Evolutionary conservation across 2,113 vertebrate genomes (phyloP).

Genomic region (Eublepharis macularius): DNA sequence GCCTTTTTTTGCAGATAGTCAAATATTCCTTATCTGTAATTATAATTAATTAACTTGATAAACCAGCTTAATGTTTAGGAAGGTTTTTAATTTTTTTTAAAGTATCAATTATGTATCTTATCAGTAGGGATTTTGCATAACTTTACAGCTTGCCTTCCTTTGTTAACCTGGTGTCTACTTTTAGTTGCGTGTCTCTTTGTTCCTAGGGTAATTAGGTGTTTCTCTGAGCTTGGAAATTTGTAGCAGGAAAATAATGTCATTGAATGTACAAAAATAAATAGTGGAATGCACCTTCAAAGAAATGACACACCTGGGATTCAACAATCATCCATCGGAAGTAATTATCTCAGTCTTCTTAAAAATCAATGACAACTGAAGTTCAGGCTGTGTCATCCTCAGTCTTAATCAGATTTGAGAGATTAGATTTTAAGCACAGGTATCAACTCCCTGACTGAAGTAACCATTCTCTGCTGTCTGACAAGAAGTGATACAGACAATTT

Average conservation of each 20-base stretch:
- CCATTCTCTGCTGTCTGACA: constrained; percentile 29
- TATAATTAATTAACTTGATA: background rate
- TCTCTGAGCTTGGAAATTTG: constrained; percentile 2
- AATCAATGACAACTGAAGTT: constrained; percentile 53
- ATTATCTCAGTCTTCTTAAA: constrained; percentile 52
- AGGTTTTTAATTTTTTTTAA: background rate
- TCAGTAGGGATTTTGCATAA: constrained; percentile 23
- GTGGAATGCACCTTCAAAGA: background rate
- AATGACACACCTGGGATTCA: constrained; percentile 43
- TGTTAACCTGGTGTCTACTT: constrained; percentile 53
- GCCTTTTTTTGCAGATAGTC: constrained; percentile 50
- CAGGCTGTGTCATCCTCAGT: constrained; percentile 30
- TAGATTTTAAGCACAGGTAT: constrained; percentile 53
- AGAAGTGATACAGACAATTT: background rate
- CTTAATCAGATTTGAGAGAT: constrained; percentile 58
- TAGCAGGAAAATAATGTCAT: constrained; percentile 8
- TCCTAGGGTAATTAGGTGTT: constrained; percentile 45
- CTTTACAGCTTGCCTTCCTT: constrained; percentile 41
- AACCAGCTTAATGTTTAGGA: background rate
- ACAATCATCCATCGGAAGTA: constrained; percentile 42
- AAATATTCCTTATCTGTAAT: constrained; percentile 5
- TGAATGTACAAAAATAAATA: constrained; percentile 43
- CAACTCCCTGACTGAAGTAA: constrained; percentile 39
- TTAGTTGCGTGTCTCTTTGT: constrained; percentile 38
- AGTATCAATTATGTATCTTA: constrained; percentile 47